Base-by-base conservation (phyloP, 2,113 vertebrate species). In the Scalopus aquaticus region DNA sequence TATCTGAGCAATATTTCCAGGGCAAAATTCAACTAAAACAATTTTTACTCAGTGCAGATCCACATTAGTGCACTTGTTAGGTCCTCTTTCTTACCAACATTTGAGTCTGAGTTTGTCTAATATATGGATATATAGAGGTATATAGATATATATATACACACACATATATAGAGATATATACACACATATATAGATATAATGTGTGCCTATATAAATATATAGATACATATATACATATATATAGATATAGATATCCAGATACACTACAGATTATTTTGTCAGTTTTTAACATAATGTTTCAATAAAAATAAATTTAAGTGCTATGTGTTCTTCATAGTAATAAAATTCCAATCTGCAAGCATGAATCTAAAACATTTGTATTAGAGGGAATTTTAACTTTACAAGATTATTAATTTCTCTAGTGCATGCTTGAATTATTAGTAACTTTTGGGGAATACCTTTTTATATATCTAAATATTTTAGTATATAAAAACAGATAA, bases 391-490 rank as follows among this genome's bases (percentile, higher is more conserved):
- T 85, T 35, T 74, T 91, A 77, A 19, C 42, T 92, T 91, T 87
- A 96, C 5, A 92, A 39, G 90, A 58, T 90, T 94, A 58, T n/a
- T 91, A 28, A 56, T 87, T 96, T 88, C 37, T 91, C 69, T 81
- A 93, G 83, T 86, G 49, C 12, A 22, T 76, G 88, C 94, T 76
- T 96, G 74, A 95, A 89, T 84, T 94, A 78, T 35, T 83, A 87
- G 54, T 83, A 95, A 93, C 46, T 91, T 97, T 96, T 83, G 84
- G 92, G 87, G 72, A 93, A 84, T 65, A 91, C 49, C 19, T 91
- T 16, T 93, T 92, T 78, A 26, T 95, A 80, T 85, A 8, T 35
- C 56, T 95, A 79, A 73, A 80, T 92, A 87, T 90, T 91, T 95
- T 93, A 95, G 70, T 86, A 56, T 81, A 67, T 78, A 84, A 65